Evolutionary conservation across 2,888 invertebrate species (phyloP), one percentile per base, ranked within the genome.

Genomic region (Temnothorax unifasciatus): DNA sequence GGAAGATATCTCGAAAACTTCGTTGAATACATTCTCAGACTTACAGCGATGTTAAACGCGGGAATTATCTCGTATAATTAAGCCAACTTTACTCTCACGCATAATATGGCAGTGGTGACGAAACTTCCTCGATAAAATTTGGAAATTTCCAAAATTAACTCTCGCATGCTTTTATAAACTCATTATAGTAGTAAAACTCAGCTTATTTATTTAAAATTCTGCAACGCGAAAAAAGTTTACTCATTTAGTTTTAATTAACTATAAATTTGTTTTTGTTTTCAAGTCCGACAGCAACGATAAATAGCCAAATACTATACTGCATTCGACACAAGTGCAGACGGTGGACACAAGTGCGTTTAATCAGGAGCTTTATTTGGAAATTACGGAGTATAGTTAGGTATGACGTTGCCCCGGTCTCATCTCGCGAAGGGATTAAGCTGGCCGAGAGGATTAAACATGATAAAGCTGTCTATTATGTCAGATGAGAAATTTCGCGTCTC

Each of bases 351-450:
- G 34, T 15, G 34, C 57, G 13, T 59, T 69, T 79, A 47, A 69
- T 66, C 64, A 64, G 13, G 66, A 25, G 71, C 71, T 79, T 79
- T 59, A 79, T 79, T 71, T 71, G 57, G 47, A 71, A 69, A 79
- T 79, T 81, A 61, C 38, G 47, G 68, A 54, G 29, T 29, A 44
- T 13, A 50, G 44, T 59, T 57, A 21, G 44, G 3, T 57, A 57
- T 44, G 54, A 68, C n/a, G 77, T n/a, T 4, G 11, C 13, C 1
- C 13, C 47, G 57, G 18, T 38, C 50, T 75, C 63, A 64, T 76
- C 71, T 79, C 59, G 71, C 25, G 71, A 50, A 38, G 47, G 38
- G 59, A 79, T 79, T 61, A 71, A 71, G 41, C 21, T 47, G 34
- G 38, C 59, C 38, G 71, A 71, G 25, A 57, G 73, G 73, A 71